Evolutionary conservation across 2,888 invertebrate species (phyloP).

Genomic region (Hyposoter dolosus): DNA sequence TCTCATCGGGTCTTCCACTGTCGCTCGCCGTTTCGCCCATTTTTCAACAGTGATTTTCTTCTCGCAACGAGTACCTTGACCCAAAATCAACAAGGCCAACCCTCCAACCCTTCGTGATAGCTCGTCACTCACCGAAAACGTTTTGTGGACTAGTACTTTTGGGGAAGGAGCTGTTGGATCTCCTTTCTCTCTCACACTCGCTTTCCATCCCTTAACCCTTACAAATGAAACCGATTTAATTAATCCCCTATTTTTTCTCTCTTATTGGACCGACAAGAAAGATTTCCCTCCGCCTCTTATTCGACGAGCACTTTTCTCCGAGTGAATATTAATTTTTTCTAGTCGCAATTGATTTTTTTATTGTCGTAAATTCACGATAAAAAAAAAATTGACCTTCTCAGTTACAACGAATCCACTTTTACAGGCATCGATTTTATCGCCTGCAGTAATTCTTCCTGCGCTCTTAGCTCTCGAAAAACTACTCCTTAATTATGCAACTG

Average conservation of each 20-base stretch:
- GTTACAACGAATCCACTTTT: constrained; percentile 3
- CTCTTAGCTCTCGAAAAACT: background rate
- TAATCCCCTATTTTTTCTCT: constrained; percentile 3
- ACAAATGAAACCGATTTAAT: background rate
- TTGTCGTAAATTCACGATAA: constrained; percentile 3
- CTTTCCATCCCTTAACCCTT: constrained; percentile 11
- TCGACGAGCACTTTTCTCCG: background rate
- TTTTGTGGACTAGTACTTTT: constrained; percentile 85
- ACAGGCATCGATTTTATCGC: constrained; percentile 18
- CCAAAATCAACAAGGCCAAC: constrained; percentile 24
- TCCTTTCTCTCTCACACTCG: constrained; percentile 54
- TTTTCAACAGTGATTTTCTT: constrained; percentile 49
- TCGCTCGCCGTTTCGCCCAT: background rate
- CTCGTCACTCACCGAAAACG: constrained; percentile 78
- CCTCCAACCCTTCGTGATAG: constrained; percentile 67
- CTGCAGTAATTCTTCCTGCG: background rate
- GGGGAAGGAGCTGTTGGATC: constrained; percentile 85
- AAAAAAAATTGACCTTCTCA: background rate
- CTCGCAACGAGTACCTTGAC: constrained; percentile 61
- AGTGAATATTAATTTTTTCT: constrained; percentile 30
- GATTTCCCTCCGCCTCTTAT: background rate
- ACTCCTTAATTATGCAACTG: background rate
- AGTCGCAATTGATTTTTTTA: constrained; percentile 5
- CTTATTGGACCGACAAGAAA: background rate
- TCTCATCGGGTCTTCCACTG: constrained; percentile 17